phyloP scores from a whole-genome alignment of 2,113 vertebrate genomes.

The Pedetes capensis region DNA sequence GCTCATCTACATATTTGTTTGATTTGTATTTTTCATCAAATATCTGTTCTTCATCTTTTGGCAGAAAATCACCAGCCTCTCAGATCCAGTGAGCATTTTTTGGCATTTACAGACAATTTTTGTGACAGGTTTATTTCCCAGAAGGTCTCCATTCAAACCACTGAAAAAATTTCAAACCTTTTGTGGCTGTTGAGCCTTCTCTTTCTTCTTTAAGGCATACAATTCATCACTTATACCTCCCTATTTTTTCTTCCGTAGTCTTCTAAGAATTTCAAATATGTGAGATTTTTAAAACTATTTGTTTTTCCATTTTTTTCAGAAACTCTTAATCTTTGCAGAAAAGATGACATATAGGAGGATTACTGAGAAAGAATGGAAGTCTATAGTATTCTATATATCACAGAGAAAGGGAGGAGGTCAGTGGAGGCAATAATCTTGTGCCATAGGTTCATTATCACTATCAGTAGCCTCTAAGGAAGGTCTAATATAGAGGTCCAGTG shows the following conservation, averaged over 20 bases:
- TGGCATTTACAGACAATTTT: no score
- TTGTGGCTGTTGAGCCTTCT: no score
- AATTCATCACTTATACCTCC: neutral
- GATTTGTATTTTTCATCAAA: no score
- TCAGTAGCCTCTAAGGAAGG: neutral
- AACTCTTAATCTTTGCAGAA: constrained; percentile 3
- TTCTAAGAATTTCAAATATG: neutral
- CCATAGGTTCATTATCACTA: neutral
- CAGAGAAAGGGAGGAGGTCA: neutral
- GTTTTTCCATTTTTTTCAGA: neutral
- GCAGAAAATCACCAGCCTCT: no score
- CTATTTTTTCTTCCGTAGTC: neutral
- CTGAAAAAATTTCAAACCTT: no score
- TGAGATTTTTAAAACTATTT: neutral
- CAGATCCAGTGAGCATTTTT: no score
- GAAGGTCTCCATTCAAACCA: no score
- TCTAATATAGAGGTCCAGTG: neutral
- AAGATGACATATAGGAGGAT: neutral
- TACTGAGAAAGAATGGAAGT: neutral
- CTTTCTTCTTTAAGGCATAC: neutral
- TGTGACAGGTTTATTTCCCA: no score
- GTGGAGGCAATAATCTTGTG: neutral
- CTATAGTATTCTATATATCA: neutral
- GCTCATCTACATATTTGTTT: no score
- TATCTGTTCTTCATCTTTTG: no score